Conservation (phyloP, 2,797 vertebrate species). For the Pagetopsis macropterus region DNA sequence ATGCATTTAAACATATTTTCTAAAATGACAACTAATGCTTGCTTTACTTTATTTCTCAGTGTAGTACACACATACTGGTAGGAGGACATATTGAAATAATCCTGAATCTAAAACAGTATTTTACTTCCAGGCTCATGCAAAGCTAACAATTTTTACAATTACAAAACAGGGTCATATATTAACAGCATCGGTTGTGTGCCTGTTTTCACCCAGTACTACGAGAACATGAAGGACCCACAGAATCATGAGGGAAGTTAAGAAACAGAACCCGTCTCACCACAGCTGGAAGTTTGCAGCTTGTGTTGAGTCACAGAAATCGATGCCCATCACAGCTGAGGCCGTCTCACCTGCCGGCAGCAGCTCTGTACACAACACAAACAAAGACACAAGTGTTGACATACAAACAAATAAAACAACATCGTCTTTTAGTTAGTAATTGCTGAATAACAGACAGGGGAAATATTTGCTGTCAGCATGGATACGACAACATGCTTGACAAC, state of each 20-base stretch:
- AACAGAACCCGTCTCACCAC: slow-evolving; percentile 83
- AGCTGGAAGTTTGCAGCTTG: slow-evolving; percentile 98
- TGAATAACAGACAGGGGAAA: no score
- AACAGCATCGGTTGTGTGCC: neutral
- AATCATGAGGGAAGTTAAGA: neutral
- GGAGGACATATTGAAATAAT: no score
- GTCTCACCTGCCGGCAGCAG: slow-evolving; percentile 87
- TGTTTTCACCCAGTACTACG: neutral
- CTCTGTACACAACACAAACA: slow-evolving; percentile 78
- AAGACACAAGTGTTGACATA: neutral
- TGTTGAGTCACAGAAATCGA: slow-evolving; percentile 98
- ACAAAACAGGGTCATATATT: no score
- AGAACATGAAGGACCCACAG: neutral
- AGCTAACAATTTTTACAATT: neutral
- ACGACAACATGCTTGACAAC: no score
- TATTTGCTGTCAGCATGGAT: no score
- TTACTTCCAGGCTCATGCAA: neutral
- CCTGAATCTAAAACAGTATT: neutral
- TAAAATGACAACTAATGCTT: no score
- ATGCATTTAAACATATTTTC: no score
- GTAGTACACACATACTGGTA: no score
- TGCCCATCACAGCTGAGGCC: slow-evolving; percentile 89
- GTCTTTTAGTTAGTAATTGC: no score
- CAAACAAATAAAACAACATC: neutral
- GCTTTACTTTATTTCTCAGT: no score